Base-by-base conservation (phyloP, 2,113 vertebrate genomes). In the Mugil cephalus region DNA sequence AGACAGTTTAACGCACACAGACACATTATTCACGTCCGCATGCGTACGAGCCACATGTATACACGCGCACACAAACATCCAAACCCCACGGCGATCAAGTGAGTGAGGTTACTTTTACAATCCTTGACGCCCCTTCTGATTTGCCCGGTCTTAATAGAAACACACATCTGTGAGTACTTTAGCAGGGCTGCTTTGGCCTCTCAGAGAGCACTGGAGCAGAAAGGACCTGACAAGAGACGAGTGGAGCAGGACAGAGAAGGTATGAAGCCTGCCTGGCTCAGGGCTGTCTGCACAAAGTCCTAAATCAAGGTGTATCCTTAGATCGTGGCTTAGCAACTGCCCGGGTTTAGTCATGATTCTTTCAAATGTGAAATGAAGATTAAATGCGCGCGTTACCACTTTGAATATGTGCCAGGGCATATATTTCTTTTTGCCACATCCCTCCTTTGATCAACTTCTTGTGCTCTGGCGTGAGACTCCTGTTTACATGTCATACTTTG, bases 111-210 rank as follows among this genome's bases (percentile, higher is more conserved):
- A 17, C 71, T 84, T 90, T 92, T 83, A 88, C 70, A 74, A 76
- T 78, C 58, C 87, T 39, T 60, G 62, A 80, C 73, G 70, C 82
- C 69, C 58, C 21, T 58, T 64, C 69, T 82, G 83, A 89, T 85
- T 81, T 39, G 71, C 79, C 62, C 69, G 7, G 52, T 50, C 68
- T 82, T 59, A 35, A 82, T 62, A 50, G 82, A 76, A 82, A 71
- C 61, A 30, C 74, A 89, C 89, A 92, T 92, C 87, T 92, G 91
- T 67, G 70, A 91, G 38, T 6, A 82, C 77, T 92, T 89, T 69
- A 61, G 54, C 62, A 46, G 3, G 43, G 58, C 70, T 56, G 62
- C 52, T 82, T 60, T 18, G 63, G 77, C 79, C 56, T 59, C 82
- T 84, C 79, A 24, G 51, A 21, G 15, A 75, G 80, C 82, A 65